Evolutionary conservation across 2,113 vertebrate species (phyloP).

Genomic region (Dicaeum eximium): DNA sequence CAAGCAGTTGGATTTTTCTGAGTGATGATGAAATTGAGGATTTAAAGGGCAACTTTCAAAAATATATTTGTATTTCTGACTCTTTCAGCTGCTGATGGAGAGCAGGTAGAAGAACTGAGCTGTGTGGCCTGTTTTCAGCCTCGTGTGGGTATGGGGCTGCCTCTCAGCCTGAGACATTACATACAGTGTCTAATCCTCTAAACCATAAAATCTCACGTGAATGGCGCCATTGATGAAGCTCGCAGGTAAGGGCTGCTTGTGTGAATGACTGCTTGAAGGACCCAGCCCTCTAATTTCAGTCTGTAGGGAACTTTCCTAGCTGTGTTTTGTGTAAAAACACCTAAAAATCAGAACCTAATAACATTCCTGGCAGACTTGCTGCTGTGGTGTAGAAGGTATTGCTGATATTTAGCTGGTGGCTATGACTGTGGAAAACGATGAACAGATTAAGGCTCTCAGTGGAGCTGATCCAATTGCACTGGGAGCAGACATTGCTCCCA

Average conservation of each 20-base stretch:
- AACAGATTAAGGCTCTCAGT: background rate
- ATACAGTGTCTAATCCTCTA: slow-evolving; percentile 44
- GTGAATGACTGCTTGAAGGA: slow-evolving; percentile 24
- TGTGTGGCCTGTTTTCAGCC: background rate
- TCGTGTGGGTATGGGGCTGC: background rate
- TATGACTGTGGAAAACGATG: background rate
- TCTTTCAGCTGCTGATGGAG: background rate
- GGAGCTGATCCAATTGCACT: background rate
- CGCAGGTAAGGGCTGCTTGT: background rate
- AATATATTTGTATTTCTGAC: background rate
- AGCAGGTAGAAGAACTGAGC: background rate
- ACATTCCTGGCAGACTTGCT: background rate
- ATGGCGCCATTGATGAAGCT: slow-evolving; percentile 35
- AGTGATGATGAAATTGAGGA: background rate
- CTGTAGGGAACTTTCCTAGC: slow-evolving; percentile 24
- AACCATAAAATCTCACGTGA: slow-evolving; percentile 49
- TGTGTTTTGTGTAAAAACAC: slow-evolving; percentile 59
- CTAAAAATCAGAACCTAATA: background rate
- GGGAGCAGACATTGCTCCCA: accelerated
- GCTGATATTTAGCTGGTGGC: background rate
- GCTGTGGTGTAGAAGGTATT: background rate
- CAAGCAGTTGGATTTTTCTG: background rate
- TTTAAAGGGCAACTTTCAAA: slow-evolving; percentile 2
- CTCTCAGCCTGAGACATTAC: slow-evolving; percentile 26
- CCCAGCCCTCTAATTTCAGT: background rate